Conservation (phyloP, 1,140 invertebrate species). For the Magallana ariakensis region DNA sequence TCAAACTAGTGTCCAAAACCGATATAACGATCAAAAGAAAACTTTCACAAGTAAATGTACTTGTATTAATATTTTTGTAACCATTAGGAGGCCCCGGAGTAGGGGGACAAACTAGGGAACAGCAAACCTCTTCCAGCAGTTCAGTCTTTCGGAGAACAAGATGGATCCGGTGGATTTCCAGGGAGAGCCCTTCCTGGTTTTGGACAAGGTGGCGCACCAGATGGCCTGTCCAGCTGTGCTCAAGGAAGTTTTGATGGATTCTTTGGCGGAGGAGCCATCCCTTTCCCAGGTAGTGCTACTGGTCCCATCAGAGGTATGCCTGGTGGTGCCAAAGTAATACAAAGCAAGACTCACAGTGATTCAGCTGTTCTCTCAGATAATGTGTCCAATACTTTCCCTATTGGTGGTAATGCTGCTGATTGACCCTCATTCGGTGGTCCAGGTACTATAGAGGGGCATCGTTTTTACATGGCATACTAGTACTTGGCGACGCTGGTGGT, state of each 20-base stretch:
- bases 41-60: too few relatives aligned
- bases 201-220: conserved; percentile 2
- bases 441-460: not conserved
- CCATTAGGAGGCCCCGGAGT: not conserved
- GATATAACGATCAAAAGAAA: too few relatives aligned
- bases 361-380: not conserved
- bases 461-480: not conserved
- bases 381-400: not conserved
- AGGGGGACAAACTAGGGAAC: not conserved
- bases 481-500: not conserved
- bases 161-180: not conserved
- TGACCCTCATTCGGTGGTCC: not conserved
- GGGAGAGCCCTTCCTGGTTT: not conserved
- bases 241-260: not conserved
- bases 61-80: too few relatives aligned
- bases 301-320: not conserved
- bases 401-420: not conserved
- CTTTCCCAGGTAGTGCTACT: not conserved
- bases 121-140: not conserved
- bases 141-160: not conserved
- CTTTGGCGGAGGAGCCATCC: not conserved
- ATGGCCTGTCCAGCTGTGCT: not conserved
- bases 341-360: conserved; percentile 13
- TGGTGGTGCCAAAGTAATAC: not conserved
- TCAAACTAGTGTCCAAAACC: too few relatives aligned